A percentile compares a stretch with the other conserved stretches of the same genome.
Evolutionary conservation across 2,113 vertebrate species (phyloP).

Genomic region (Origma solitaria): DNA sequence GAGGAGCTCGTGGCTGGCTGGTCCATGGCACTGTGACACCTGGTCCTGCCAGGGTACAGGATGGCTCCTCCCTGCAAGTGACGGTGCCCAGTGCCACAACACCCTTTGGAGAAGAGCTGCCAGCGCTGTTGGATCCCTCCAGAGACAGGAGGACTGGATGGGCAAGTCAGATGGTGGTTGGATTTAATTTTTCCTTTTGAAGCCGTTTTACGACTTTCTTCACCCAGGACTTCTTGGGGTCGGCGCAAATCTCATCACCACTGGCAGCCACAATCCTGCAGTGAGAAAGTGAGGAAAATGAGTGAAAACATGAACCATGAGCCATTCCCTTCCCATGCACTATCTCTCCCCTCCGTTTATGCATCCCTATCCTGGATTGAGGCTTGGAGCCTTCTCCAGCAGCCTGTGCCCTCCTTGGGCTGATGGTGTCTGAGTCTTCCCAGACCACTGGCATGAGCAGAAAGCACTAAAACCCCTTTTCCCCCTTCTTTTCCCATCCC

Average conservation of each 20-base stretch:
- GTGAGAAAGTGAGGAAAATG: not conserved
- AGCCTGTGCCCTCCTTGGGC: not conserved
- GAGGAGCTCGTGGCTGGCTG: not conserved
- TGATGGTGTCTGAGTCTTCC: not conserved
- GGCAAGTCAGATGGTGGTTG: fast-evolving
- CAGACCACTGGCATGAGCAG: not conserved
- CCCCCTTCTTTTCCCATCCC: fast-evolving
- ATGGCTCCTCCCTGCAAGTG: not conserved
- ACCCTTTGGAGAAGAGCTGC: fast-evolving
- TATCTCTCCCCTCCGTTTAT: not conserved
- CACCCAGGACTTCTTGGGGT: not conserved
- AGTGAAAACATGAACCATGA: not conserved
- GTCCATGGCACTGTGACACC: fast-evolving
- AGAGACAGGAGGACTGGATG: fast-evolving
- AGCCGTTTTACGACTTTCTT: not conserved
- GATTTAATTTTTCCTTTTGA: fast-evolving
- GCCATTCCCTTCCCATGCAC: not conserved
- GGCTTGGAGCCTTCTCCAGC: not conserved
- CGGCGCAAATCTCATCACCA: fast-evolving
- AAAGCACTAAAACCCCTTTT: not conserved
- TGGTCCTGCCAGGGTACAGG: fast-evolving
- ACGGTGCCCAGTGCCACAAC: fast-evolving
- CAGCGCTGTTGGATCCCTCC: fast-evolving
- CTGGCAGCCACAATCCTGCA: not conserved
- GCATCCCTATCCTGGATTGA: not conserved